Evolutionary conservation across 2,888 invertebrate genomes (phyloP), one percentile per base, ranked within the genome.

Genomic region (Amblyjoppa fuscipennis): DNA sequence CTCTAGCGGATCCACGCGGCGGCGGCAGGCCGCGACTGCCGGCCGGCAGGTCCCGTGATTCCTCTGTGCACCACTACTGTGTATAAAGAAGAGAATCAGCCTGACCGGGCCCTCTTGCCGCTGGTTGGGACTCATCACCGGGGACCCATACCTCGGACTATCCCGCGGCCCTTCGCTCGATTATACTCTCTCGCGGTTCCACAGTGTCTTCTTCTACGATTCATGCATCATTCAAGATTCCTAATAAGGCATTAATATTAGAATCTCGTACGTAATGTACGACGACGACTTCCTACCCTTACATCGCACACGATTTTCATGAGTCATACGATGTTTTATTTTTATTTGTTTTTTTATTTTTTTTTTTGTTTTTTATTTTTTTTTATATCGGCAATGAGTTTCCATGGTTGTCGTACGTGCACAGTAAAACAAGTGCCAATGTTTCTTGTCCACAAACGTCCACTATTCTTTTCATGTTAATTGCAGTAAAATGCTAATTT

Each of bases 1-100:
- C 89, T 87, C 89, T 88, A 89, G 89, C 87, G 87, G 84, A 82
- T 76, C 73, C 77, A 84, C 79, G 79, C 84, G 88, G 83, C 87
- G 70, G 80, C 79, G 87, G 86, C 84, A 83, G 82, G 73, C 83
- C 82, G 82, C 81, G 71, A 86, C 81, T 83, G 78, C 83, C 81
- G 84, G 82, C 81, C 80, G 75, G 87, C 80, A 83, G 82, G 64
- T 83, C 71, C 80, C 78, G 59, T 81, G 69, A 87, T 87, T 87
- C 81, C 85, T 85, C 86, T 80, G 64, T 80, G 59, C 68, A 41
- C 64, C 41, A 80, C 80, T 71, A 71, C 71, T 56, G 81, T 74
- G 74, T 69, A 81, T 59, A 64, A 51, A 78, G 66, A 74, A 78
- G 71, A 83, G 83, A 81, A 85, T 88, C 85, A 75, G 76, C 78